A percentile compares a stretch with the other conserved stretches of the same genome.
These are phyloP conservation scores for Tonatia bakeri DNA, from an alignment of 2,113 vertebrate genomes.

Conservation along the genomic window DNA sequence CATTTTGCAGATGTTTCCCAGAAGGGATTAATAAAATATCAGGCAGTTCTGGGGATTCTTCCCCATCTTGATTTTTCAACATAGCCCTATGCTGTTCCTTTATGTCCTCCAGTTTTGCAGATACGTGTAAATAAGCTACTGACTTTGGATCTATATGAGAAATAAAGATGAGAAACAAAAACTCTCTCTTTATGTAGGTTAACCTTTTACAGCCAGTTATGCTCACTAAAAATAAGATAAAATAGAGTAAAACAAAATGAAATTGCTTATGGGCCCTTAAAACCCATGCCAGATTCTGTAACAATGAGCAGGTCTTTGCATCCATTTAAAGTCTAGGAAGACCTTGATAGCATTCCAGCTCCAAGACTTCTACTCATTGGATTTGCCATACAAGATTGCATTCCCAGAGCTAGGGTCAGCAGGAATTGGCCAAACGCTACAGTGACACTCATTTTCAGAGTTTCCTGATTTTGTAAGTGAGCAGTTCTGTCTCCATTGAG, in stretches of 20 bases:
- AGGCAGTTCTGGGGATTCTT: not conserved
- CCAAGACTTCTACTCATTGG: not conserved
- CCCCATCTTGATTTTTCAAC: not conserved
- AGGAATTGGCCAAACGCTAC: not conserved
- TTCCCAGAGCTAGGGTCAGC: not conserved
- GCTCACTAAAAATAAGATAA: conserved; percentile 1
- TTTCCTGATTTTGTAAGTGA: conserved; percentile 38
- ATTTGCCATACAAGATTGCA: not conserved
- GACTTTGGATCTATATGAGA: conserved; percentile 4
- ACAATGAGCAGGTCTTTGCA: not conserved
- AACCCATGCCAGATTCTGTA: not conserved
- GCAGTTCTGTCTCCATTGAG: not conserved
- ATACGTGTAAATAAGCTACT: not conserved
- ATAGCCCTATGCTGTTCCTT: not conserved
- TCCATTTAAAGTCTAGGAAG: not conserved
- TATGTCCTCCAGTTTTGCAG: not conserved
- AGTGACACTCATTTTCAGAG: conserved; percentile 39
- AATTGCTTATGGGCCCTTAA: not conserved
- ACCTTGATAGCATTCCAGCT: not conserved
- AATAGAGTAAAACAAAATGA: not conserved
- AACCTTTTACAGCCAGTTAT: not conserved
- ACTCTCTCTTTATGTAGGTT: not conserved
- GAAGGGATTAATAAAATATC: not conserved
- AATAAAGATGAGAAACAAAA: conserved; percentile 9
- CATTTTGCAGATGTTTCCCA: not conserved